Evolutionary conservation across 2,888 invertebrate species (phyloP), one percentile per base, ranked within the genome.

Genomic region (Pharmacophagus antenor): DNA sequence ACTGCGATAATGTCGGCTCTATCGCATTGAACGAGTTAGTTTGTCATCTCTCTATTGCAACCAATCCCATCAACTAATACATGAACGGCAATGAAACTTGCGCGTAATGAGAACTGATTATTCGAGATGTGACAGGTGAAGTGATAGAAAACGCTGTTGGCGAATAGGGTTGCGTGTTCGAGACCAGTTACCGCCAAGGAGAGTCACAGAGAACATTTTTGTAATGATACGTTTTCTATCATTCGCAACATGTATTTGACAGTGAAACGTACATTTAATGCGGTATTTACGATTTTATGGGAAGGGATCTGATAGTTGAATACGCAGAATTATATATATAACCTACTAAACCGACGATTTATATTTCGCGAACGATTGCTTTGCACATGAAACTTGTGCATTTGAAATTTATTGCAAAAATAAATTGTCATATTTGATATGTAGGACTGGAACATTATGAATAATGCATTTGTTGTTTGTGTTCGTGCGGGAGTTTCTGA

Each of bases 171-270:
- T 87, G 88, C 87, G 85, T 88, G 88, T 67, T 77, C 75, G 74
- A 74, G 80, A 85, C 88, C 77, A 84, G 87, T 87, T 86, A 79
- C 64, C 58, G 77, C 74, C 80, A 82, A 82, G 80, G 80, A 83
- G 82, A 84, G 73, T 81, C 79, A 76, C 72, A 71, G 67, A 75
- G 77, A 76, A 71, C 75, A 77, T 82, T 85, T 85, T 82, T 76
- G 84, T 81, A 86, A 86, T 84, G 81, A 84, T 82, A 83, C 74
- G 77, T 80, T 84, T 84, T 83, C 77, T 81, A 81, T 85, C 83
- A 84, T 77, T 74, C 74, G 68, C 72, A 76, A 74, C 71, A 72
- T 67, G 72, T 68, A 72, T 73, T 51, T 46, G 55, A 60, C 51
- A 72, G 67, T 68, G 67, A 65, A 63, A 70, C 65, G 65, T 58